Evolutionary conservation across 2,113 vertebrate genomes (phyloP).

Genomic region (Megaleporinus macrocephalus): DNA sequence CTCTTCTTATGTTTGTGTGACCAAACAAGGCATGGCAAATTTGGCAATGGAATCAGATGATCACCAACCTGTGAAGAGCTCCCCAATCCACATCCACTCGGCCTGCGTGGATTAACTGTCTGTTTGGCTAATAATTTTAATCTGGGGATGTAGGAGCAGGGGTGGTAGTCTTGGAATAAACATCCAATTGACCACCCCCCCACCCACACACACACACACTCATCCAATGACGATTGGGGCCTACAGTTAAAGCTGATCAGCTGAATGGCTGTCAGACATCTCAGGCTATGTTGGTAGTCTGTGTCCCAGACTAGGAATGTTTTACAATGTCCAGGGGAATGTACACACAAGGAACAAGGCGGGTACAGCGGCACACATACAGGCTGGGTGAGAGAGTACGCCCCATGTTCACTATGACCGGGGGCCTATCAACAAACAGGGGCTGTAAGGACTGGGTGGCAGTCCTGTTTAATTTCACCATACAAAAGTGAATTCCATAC

Average conservation of each 20-base stretch:
- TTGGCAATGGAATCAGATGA: constrained; percentile 87
- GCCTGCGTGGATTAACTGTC: constrained; percentile 76
- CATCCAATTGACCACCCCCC: constrained; percentile 66
- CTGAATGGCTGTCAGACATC: constrained; percentile 55
- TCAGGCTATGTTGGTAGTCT: constrained; percentile 60
- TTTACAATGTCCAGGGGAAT: constrained; percentile 76
- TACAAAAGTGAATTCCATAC: background rate
- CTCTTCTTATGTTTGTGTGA: constrained; percentile 89
- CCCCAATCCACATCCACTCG: constrained; percentile 86
- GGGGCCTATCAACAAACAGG: constrained; percentile 9
- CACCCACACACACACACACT: background rate
- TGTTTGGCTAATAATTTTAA: constrained; percentile 89
- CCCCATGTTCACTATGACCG: background rate
- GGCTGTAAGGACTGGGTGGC: background rate
- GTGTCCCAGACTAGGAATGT: constrained; percentile 68
- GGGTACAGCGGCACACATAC: constrained; percentile 29
- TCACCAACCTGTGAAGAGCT: constrained; percentile 89
- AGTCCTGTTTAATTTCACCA: background rate
- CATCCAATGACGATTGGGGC: constrained; percentile 1
- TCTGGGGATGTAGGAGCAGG: constrained; percentile 74
- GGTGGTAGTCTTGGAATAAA: constrained; percentile 75
- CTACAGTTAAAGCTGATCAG: constrained; percentile 26
- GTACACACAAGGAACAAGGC: constrained; percentile 65
- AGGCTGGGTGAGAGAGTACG: constrained; percentile 25
- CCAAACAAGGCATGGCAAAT: constrained; percentile 86